Evolutionary conservation across 2,888 invertebrate species (phyloP).

Genomic region (Disparrhopalites patrizii): DNA sequence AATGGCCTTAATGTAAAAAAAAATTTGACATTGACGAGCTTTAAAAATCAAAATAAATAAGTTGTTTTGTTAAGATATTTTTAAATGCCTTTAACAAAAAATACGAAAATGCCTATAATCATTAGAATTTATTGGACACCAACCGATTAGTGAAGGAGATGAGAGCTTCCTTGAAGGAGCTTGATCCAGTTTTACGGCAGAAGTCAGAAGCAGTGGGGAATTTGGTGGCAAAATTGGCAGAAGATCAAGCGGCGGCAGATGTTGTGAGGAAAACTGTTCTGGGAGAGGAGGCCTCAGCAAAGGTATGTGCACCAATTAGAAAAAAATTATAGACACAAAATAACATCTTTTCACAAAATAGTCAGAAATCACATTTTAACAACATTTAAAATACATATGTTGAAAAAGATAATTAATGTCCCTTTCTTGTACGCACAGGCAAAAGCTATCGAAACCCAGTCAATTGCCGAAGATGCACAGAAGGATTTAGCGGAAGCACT

Average conservation of each 20-base stretch:
- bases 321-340: too few relatives aligned
- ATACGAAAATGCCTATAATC: conserved; percentile 52
- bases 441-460: conserved; percentile 78
- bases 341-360: too few relatives aligned
- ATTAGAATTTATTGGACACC: conserved; percentile 78
- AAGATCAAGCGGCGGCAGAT: conserved; percentile 77
- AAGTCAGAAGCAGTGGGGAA: conserved; percentile 72
- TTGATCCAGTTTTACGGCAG: conserved; percentile 74
- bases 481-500: conserved; percentile 77
- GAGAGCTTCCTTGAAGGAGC: conserved; percentile 74
- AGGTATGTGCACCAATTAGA: conserved; percentile 58
- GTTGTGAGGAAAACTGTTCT: conserved; percentile 73
- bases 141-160: conserved; percentile 76
- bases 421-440: conserved; percentile 51
- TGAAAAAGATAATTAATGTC: too few relatives aligned
- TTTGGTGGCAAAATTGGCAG: conserved; percentile 69
- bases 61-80: too few relatives aligned
- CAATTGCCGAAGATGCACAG: conserved; percentile 80
- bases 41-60: conserved; percentile 9
- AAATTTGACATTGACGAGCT: conserved; percentile 17
- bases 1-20: conserved; percentile 64
- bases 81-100: too few relatives aligned
- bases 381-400: too few relatives aligned
- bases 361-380: background rate
- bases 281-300: conserved; percentile 77